Percentiles rank a stretch among this genome's conserved stretches.
These are phyloP conservation scores for Anastrepha ludens DNA, from an alignment of 1,140 invertebrate genomes.

Conservation along the genomic window DNA sequence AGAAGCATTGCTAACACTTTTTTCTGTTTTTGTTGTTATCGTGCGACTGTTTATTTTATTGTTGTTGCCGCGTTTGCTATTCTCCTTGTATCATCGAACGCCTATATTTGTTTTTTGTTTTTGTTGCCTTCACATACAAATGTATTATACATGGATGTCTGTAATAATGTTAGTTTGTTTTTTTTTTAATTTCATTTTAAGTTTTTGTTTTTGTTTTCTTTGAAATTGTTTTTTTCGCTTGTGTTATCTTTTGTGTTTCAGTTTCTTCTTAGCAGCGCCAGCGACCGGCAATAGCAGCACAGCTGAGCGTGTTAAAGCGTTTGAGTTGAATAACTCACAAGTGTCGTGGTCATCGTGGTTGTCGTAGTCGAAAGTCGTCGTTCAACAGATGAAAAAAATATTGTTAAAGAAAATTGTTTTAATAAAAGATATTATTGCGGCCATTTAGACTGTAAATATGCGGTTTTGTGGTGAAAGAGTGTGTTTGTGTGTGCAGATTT, in stretches of 20 bases:
- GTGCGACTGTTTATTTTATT: background rate
- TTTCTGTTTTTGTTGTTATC: background rate
- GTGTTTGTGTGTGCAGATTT: background rate
- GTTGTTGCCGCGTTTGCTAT: background rate
- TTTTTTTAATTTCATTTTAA: background rate
- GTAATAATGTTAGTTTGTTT: background rate
- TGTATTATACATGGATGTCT: background rate
- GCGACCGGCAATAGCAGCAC: background rate
- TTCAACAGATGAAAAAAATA: background rate
- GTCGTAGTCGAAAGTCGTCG: background rate
- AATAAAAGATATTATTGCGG: background rate
- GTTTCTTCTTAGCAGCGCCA: background rate
- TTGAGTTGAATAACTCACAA: slow-evolving; percentile 29
- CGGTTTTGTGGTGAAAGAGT: background rate
- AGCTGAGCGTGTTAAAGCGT: background rate
- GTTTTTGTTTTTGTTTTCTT: slow-evolving; percentile 10
- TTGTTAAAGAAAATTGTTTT: background rate
- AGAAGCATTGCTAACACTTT: background rate
- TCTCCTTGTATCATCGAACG: background rate
- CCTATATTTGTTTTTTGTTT: background rate
- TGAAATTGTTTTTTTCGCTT: background rate
- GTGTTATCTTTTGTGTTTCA: slow-evolving; percentile 36
- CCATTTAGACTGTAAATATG: too few species aligned
- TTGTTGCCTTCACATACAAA: background rate
- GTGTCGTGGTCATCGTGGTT: background rate